Evolutionary conservation across 1,140 invertebrate genomes (phyloP).

Genomic region (Paracyclopina nana): DNA sequence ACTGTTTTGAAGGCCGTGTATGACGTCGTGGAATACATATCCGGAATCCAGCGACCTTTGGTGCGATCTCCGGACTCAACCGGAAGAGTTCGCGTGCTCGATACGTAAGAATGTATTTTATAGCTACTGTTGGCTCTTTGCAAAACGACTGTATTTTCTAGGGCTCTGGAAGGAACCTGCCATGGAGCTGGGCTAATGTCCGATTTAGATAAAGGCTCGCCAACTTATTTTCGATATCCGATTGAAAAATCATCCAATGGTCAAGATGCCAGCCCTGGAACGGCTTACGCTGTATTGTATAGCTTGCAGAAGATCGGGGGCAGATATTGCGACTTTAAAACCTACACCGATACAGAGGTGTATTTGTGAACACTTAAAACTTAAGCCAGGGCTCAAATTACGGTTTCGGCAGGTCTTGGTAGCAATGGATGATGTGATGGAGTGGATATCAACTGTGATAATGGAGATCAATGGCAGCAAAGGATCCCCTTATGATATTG

Average conservation of each 20-base stretch:
- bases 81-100: not conserved
- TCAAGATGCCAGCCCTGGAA: not conserved
- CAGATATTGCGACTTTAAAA: not conserved
- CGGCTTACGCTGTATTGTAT: not conserved
- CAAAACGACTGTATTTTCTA: not conserved
- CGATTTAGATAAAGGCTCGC: not conserved
- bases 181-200: not conserved
- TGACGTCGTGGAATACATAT: not conserved
- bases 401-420: conserved; percentile 1
- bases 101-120: not conserved
- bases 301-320: not conserved
- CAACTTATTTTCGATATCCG: conserved; percentile 1
- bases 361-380: not conserved
- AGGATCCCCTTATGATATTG: too few species aligned
- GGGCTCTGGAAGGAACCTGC: not conserved
- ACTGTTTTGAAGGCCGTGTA: too few species aligned
- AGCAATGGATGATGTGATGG: not conserved
- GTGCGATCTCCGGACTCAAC: not conserved
- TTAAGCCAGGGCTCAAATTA: not conserved
- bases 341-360: not conserved
- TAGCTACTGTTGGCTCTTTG: not conserved
- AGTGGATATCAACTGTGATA: not conserved
- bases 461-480: not conserved
- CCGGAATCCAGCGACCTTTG: not conserved
- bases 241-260: not conserved